Evolutionary conservation across 2,888 invertebrate genomes (phyloP), one percentile per base, ranked within the genome.

Genomic region (Latrodectus elegans): DNA sequence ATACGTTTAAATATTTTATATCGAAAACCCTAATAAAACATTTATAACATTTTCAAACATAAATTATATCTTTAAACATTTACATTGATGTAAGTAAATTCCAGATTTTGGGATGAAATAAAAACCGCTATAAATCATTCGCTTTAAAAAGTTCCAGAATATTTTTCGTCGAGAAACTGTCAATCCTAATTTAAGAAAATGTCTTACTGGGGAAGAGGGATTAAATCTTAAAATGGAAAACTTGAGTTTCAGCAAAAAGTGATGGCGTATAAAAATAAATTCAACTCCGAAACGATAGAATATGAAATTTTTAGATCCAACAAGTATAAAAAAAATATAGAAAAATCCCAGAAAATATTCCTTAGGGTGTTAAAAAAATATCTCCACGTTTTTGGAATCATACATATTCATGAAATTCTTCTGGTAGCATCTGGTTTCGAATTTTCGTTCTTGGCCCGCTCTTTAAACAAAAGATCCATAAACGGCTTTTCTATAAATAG

Each of bases 401-500:
- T 85, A 85, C 84, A 85, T 85, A 85, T 85, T 85, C 84, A 85
- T 85, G 55, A 70, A 73, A 79, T 85, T 74, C 70, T 73, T 78
- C 74, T 22, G 74, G 79, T 74, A 70, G 55, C 84, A 85, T 85
- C 84, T 85, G 79, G 84, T 85, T 85, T 85, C 79, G 84, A 85
- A 85, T 85, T 85, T 85, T 85, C 79, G 74, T 85, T 70, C 70
- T 51, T 8, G 17, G 76, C 17, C 64, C 26, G 70, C 83, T 85
- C 74, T 75, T 85, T 79, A 85, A 78, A 79, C 53, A 79, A 64
- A 51, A 78, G 75, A 85, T 85, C 84, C 84, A 79, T 79, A 85
- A 85, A 74, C 79, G 79, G 74, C 38, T 74, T 85, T 85, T 85
- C 79, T 85, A 85, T 79, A 85, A 85, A 85, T 79, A 85, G 79